Evolutionary conservation across 2,888 invertebrate species (phyloP).

Genomic region (Diaprepes abbreviatus): DNA sequence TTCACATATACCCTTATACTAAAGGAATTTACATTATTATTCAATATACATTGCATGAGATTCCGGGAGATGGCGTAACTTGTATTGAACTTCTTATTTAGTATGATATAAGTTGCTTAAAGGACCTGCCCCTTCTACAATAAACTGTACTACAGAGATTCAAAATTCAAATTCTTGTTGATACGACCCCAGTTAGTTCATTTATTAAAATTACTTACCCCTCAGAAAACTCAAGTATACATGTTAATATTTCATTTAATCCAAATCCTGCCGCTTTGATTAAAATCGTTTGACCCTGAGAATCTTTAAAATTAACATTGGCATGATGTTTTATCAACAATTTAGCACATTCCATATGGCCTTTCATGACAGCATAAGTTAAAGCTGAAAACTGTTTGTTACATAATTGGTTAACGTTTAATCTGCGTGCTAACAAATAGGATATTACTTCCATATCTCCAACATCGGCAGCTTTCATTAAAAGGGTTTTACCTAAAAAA

Average conservation of each 20-base stretch:
- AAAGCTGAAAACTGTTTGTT: not conserved
- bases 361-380: not conserved
- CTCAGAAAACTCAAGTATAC: not conserved
- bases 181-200: too few species aligned
- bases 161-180: too few species aligned
- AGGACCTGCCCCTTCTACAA: too few species aligned
- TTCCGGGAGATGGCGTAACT: too few species aligned
- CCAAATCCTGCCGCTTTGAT: conserved; percentile 3
- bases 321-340: not conserved
- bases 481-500: not conserved
- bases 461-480: not conserved
- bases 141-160: too few species aligned
- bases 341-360: not conserved
- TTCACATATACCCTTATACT: too few species aligned
- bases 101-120: too few species aligned
- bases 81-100: too few species aligned
- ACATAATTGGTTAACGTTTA: not conserved
- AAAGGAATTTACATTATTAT: too few species aligned
- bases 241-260: not conserved
- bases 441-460: not conserved
- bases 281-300: not conserved
- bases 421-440: not conserved
- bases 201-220: not conserved
- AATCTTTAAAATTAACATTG: not conserved
- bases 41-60: too few species aligned